These are phyloP conservation scores for Pristionchus japonicus DNA, from an alignment of 2,888 invertebrate species.

Conservation along the genomic window DNA sequence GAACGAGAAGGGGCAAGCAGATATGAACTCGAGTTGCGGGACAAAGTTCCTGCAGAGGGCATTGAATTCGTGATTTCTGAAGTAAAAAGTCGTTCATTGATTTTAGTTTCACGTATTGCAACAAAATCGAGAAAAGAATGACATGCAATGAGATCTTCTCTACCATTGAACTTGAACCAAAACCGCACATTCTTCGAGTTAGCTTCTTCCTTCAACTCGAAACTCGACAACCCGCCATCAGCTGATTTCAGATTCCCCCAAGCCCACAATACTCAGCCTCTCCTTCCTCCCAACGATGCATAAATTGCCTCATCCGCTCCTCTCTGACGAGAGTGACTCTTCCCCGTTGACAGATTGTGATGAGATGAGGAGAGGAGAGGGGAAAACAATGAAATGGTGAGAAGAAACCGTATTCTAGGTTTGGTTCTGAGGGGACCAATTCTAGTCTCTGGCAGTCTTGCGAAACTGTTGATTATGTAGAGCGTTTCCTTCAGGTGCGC, in stretches of 20 bases:
- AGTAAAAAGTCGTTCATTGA: too few species aligned
- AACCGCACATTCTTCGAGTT: too few species aligned
- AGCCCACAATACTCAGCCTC: neutral
- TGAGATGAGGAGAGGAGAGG: slow-evolving; percentile 6
- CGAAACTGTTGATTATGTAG: too few species aligned
- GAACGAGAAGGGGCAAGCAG: neutral
- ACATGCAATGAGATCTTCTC: too few species aligned
- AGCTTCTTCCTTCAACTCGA: neutral
- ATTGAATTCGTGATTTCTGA: neutral
- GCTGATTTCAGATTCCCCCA: neutral
- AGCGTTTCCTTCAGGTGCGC: too few species aligned
- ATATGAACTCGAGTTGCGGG: slow-evolving; percentile 35
- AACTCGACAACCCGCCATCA: neutral
- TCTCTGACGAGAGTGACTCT: slow-evolving; percentile 21
- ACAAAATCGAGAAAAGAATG: too few species aligned
- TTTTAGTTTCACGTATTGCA: too few species aligned
- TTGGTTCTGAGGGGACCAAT: too few species aligned
- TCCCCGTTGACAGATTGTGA: slow-evolving; percentile 28
- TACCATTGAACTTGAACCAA: too few species aligned
- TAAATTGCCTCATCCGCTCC: slow-evolving; percentile 5
- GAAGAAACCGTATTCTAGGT: too few species aligned
- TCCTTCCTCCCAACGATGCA: neutral
- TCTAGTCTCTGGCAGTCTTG: too few species aligned
- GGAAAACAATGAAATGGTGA: neutral
- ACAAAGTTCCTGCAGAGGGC: neutral